Conservation (phyloP, 2,888 invertebrate genomes). For the Dermolepida albohirtum region DNA sequence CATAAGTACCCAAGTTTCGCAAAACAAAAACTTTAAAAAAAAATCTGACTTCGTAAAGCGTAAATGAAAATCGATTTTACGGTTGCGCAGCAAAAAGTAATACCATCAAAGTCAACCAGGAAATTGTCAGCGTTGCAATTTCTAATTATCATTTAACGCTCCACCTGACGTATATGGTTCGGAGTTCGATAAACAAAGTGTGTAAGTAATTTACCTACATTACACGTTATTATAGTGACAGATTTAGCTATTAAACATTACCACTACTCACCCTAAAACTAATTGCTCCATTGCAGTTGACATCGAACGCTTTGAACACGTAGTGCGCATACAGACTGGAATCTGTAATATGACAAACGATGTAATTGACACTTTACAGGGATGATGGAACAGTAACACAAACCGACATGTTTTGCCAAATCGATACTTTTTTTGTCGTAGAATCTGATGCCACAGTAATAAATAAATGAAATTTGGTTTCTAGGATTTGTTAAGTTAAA, state of each 20-base stretch:
- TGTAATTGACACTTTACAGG: background rate
- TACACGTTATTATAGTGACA: conserved; percentile 2
- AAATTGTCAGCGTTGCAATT: conserved; percentile 17
- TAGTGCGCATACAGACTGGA: conserved; percentile 97
- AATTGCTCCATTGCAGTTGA: conserved; percentile 96
- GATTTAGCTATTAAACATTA: conserved; percentile 17
- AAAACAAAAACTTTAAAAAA: too few relatives aligned
- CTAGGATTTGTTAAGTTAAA: too few relatives aligned
- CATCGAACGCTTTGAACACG: conserved; percentile 98
- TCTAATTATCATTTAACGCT: conserved; percentile 13
- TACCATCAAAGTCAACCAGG: conserved; percentile 25
- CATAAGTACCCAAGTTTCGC: too few relatives aligned
- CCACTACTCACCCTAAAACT: conserved; percentile 91
- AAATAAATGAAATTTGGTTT: too few relatives aligned
- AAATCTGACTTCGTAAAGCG: too few relatives aligned
- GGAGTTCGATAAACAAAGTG: conserved; percentile 21
- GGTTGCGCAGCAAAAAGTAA: conserved; percentile 6
- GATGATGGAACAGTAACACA: too few relatives aligned
- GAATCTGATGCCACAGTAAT: too few relatives aligned
- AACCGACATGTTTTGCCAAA: too few relatives aligned
- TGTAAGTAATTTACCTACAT: conserved; percentile 24
- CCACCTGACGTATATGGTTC: conserved; percentile 4
- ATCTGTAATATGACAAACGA: conserved; percentile 73
- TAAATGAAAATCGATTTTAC: background rate
- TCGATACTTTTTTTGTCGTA: too few relatives aligned